Evolutionary conservation across 2,113 vertebrate genomes (phyloP), one percentile per base, ranked within the genome.

Genomic region (Anthoscopus minutus): DNA sequence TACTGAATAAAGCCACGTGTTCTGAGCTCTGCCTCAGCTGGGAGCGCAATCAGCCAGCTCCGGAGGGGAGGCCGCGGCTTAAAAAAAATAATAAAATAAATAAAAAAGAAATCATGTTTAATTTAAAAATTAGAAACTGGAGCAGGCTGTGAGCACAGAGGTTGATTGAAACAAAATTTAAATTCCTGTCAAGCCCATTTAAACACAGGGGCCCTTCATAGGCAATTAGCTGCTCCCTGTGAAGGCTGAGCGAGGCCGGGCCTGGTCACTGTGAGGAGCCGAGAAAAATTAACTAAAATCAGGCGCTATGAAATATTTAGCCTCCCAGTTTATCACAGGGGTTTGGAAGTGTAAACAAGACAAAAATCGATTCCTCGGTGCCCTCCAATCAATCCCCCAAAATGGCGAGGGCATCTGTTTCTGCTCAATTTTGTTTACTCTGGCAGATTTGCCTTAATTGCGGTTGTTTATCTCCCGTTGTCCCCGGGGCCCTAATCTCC

Each of bases 301-400:
- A 98, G 98, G 94, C 96, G 86, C 94, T 97, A 98, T 97, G 97
- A 98, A 98, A 98, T 98, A 98, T 98, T 97, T 95, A 97, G 96
- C 97, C 96, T 96, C 97, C 96, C 89, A 91, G 97, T 97, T 96
- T 97, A 98, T 97, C 97, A 97, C 96, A 45, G 98, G 98, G 98
- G 97, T 97, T 95, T 96, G 98, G 98, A 99, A 98, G 98, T 99
- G 98, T 99, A 99, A 99, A 99, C 98, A 98, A 99, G 98, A 99
- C 98, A 98, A 98, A 98, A 98, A 98, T 98, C 98, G 97, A 98
- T 98, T 98, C 98, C 98, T 98, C 93, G 95, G 98, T 98, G 97
- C 98, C 98, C 98, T 98, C 97, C 96, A 98, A 98, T 98, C 98
- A 98, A 98, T 98, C 97, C 97, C 98, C 98, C 95, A 97, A 98